A percentile compares a stretch with the other conserved stretches of the same genome.
Conservation (phyloP, 2,888 invertebrate species). For the Athrips mouffetella region DNA sequence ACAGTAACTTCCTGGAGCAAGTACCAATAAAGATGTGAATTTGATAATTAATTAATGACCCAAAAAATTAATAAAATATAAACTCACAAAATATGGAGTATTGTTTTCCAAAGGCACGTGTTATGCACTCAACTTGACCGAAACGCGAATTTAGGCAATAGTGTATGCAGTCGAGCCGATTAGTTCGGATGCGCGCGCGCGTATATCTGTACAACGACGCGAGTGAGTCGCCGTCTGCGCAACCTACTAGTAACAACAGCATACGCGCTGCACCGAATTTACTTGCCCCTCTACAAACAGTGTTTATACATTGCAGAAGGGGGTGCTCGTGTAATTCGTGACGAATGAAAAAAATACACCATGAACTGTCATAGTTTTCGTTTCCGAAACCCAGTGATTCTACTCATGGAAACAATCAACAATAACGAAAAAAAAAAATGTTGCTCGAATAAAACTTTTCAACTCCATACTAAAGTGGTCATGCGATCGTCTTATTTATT, state of each 20-base stretch:
- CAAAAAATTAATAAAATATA: not conserved
- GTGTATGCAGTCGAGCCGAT: slow-evolving; percentile 26
- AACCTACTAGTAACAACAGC: slow-evolving; percentile 23
- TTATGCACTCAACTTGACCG: slow-evolving; percentile 6
- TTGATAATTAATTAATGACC: not conserved
- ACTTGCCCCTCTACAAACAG: slow-evolving; percentile 54
- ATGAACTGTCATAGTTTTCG: not conserved
- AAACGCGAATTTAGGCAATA: not conserved
- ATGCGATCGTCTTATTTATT: too few relatives aligned
- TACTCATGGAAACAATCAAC: too few relatives aligned
- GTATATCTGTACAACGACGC: slow-evolving; percentile 35
- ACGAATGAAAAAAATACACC: not conserved
- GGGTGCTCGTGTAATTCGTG: not conserved
- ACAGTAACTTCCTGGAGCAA: too few relatives aligned
- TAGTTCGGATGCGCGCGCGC: not conserved
- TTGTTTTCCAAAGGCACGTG: not conserved
- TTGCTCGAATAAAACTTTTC: too few relatives aligned
- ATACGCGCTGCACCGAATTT: slow-evolving; percentile 36
- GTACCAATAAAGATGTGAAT: too few relatives aligned
- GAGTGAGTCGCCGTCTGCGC: slow-evolving; percentile 45
- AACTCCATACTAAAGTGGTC: too few relatives aligned
- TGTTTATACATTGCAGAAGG: slow-evolving; percentile 2
- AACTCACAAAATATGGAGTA: not conserved
- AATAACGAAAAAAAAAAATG: too few relatives aligned
- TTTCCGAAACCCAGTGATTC: too few relatives aligned